These are phyloP conservation scores for Drosophila triauraria DNA, from an alignment of 1,140 invertebrate genomes.

Conservation along the genomic window DNA sequence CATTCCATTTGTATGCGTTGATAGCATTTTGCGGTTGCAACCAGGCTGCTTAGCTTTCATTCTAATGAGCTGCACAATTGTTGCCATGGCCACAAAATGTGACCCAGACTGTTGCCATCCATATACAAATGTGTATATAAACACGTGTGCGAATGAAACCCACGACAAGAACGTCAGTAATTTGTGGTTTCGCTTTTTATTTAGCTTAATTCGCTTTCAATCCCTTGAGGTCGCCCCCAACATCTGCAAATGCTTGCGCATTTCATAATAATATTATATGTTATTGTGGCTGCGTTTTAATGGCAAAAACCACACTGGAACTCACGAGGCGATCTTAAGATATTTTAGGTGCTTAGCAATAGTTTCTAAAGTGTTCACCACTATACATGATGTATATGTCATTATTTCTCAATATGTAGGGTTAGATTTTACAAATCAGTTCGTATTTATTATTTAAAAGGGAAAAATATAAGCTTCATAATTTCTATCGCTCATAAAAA, in stretches of 20 bases:
- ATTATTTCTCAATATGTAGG: too few species aligned
- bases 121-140: neutral
- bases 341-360: too few species aligned
- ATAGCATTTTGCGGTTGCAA: slow-evolving; percentile 42
- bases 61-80: slow-evolving; percentile 39
- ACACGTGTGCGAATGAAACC: neutral
- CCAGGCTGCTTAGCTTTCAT: slow-evolving; percentile 4
- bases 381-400: neutral
- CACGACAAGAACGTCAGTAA: slow-evolving; percentile 18
- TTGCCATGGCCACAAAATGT: slow-evolving; percentile 34
- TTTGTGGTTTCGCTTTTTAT: slow-evolving; percentile 36
- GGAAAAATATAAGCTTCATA: neutral
- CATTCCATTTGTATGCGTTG: slow-evolving; percentile 51
- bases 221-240: slow-evolving; percentile 1
- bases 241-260: neutral
- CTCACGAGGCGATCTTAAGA: neutral
- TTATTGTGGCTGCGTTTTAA: slow-evolving; percentile 14
- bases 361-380: neutral
- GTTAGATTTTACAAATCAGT: too few species aligned
- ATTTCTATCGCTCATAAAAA: neutral
- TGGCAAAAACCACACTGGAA: neutral
- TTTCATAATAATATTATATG: slow-evolving; percentile 20
- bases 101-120: slow-evolving; percentile 12
- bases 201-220: slow-evolving; percentile 27
- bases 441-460: too few species aligned